Conservation (phyloP, 23 tunicate species). For the Phallusia fumigata region DNA sequence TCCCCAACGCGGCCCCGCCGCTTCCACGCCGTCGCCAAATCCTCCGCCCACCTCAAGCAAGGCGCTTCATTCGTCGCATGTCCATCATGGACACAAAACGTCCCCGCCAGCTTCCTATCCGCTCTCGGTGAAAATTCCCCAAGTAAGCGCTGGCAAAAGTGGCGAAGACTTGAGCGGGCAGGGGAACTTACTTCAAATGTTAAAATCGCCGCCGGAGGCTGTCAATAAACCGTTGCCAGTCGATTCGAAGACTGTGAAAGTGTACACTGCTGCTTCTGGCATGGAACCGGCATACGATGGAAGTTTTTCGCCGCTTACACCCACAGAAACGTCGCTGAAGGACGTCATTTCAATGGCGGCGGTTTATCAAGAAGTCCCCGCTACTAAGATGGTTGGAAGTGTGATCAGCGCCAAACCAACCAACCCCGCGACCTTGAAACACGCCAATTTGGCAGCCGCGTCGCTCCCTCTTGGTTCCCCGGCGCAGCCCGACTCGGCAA, state of each 20-base stretch:
- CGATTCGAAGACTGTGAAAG: not conserved
- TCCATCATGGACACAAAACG: not conserved
- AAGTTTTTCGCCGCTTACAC: constrained; percentile 79
- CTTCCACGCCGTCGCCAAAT: not conserved
- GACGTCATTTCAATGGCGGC: not conserved
- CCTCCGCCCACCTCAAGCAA: not conserved
- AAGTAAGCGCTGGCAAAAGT: not conserved
- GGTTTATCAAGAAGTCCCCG: not conserved
- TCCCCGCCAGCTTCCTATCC: not conserved
- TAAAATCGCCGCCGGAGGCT: not conserved
- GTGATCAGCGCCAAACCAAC: not conserved
- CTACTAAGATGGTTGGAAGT: not conserved
- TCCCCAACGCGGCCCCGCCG: not conserved
- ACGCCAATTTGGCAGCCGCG: not conserved
- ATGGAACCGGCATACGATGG: constrained; percentile 31
- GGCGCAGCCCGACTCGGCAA: constrained; percentile 56
- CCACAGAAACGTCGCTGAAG: constrained; percentile 42
- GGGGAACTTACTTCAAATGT: not conserved
- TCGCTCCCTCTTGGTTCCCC: not conserved
- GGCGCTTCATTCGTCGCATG: not conserved
- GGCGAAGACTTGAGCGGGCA: not conserved
- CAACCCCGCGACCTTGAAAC: not conserved
- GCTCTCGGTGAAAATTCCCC: constrained; percentile 11
- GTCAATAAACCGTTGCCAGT: not conserved
- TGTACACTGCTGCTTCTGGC: not conserved